Evolutionary conservation across 2,113 vertebrate species (phyloP), one percentile per base, ranked within the genome.

Genomic region (Stomatorhinus ivindoensis): DNA sequence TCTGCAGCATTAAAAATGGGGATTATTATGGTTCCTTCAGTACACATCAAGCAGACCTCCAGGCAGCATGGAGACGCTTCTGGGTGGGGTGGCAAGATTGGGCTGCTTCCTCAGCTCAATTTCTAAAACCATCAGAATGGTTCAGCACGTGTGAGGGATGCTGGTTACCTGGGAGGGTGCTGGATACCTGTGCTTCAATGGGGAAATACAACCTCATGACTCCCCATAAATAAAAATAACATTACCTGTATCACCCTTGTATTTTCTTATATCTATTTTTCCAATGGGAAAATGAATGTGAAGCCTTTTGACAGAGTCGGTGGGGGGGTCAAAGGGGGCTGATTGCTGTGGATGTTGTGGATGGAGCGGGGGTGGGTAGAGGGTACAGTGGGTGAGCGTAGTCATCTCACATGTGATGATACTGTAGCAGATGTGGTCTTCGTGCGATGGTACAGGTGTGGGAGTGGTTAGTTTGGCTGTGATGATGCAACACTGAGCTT

Each of bases 81-180:
- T 24, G 88, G 88, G 87, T 51, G 89, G 92, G 87, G 86, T 24
- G 90, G 83, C 91, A 93, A 95, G 94, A 95, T 95, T 93, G 95
- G 95, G 94, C 95, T 96, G 95, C 95, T 95, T 95, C 95, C 96
- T 95, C 95, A 95, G 93, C 93, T 93, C 21, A 55, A 44, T 44
- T 44, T 44, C 42, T 44, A 44, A 44, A 44, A 44, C 42, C 42
- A 44, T 44, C 42, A 44, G 42, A 2, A 44, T 4, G 2, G 42
- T 44, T 44, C 42, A 44, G 42, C 42, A 44, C 42, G 42, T 44
- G 42, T 44, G 42, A 2, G 4, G 42, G n/a, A n/a, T n/a, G n/a
- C n/a, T n/a, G n/a, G n/a, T n/a, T n/a, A n/a, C 4, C 42, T 44
- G 42, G 42, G 42, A 44, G 42, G 42, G 42, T 2, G n/a, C 3